These are phyloP conservation scores for Steatornis caripensis DNA, from an alignment of 2,113 vertebrate species.

Conservation along the genomic window DNA sequence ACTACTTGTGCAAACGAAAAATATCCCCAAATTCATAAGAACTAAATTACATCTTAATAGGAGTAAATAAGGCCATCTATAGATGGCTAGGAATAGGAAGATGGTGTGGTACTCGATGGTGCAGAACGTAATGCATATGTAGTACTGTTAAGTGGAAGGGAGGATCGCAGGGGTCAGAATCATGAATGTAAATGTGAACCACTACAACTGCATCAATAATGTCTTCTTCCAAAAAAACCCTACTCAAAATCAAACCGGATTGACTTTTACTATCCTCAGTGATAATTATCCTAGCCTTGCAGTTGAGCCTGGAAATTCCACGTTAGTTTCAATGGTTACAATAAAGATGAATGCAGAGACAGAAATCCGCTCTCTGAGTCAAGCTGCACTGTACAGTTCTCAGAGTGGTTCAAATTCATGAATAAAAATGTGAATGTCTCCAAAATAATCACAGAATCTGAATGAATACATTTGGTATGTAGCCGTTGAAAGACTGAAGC, in stretches of 20 bases:
- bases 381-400: background rate
- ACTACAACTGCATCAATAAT: background rate
- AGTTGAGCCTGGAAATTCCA: background rate
- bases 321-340: background rate
- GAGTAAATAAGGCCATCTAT: background rate
- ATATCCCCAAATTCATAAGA: background rate
- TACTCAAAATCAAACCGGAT: background rate
- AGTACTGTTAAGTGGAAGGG: background rate
- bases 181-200: background rate
- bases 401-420: background rate
- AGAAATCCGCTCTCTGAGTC: background rate
- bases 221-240: background rate
- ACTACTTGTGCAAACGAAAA: background rate
- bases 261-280: background rate
- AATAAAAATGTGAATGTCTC: background rate
- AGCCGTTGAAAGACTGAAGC: conserved; percentile 1
- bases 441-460: background rate
- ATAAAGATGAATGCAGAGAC: background rate
- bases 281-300: background rate
- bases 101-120: background rate
- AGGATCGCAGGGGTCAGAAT: background rate
- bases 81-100: background rate
- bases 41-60: background rate
- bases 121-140: background rate
- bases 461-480: background rate